Percentiles rank a stretch among this genome's conserved stretches.
phyloP scores from a whole-genome alignment of 2,888 invertebrate genomes.

The Troglohyphantes excavatus region DNA sequence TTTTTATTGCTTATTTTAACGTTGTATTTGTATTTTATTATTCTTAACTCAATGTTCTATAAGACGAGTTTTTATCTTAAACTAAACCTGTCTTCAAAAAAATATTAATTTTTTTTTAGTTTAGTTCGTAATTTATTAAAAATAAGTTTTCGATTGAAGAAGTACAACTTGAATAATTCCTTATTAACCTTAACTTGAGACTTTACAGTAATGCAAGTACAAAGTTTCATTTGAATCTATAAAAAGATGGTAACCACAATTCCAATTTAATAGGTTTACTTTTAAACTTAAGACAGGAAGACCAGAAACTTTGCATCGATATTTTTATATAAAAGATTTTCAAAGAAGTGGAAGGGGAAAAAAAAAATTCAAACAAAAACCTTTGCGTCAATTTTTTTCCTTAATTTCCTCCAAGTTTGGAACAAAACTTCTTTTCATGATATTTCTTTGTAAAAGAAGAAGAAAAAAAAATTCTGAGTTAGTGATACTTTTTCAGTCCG shows the following conservation, averaged over 20 bases:
- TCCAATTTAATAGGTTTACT: conserved; percentile 21
- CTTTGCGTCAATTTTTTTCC: conserved; percentile 17
- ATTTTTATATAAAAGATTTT: conserved; percentile 29
- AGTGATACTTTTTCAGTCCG: conserved; percentile 46
- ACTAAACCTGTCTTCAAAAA: no score
- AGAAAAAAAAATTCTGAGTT: conserved; percentile 14
- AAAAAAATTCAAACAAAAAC: conserved; percentile 14
- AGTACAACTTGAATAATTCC: no score
- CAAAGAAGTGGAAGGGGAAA: conserved; percentile 16
- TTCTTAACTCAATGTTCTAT: no score
- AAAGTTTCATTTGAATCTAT: neutral
- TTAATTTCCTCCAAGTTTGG: conserved; percentile 31
- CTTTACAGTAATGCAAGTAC: no score
- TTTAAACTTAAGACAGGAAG: conserved; percentile 13
- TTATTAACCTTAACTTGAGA: no score
- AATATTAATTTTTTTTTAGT: no score
- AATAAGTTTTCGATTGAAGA: no score
- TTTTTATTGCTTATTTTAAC: no score
- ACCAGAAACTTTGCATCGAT: conserved; percentile 16
- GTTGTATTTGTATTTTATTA: no score
- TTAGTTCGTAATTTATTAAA: no score
- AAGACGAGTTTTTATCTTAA: no score
- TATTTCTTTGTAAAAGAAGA: conserved; percentile 30
- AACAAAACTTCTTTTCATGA: conserved; percentile 18
- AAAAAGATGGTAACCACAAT: neutral